phyloP scores from a whole-genome alignment of 2,888 invertebrate genomes.

The Argyresthia albistria region DNA sequence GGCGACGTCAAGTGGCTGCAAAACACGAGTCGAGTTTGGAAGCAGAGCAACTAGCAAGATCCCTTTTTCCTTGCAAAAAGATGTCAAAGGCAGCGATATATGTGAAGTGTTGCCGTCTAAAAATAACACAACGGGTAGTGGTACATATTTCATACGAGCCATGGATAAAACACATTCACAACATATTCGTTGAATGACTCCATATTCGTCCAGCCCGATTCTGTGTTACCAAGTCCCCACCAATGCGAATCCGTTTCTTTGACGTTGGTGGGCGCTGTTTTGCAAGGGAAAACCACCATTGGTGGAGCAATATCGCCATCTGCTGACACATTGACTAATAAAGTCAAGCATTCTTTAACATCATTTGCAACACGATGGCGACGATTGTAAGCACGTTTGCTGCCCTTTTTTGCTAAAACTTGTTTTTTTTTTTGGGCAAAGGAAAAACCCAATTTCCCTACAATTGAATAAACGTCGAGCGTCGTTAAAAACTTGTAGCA shows the following conservation, averaged over 20 bases:
- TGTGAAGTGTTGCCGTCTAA: conserved; percentile 17
- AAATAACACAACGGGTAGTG: conserved; percentile 15
- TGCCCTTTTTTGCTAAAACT: conserved; percentile 13
- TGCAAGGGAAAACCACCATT: too few species aligned
- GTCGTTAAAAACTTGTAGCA: conserved; percentile 9
- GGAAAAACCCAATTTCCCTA: conserved; percentile 14
- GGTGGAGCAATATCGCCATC: too few species aligned
- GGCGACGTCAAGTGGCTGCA: not conserved
- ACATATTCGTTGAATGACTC: conserved; percentile 12
- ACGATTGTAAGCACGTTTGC: conserved; percentile 13
- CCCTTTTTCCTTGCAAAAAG: conserved; percentile 17
- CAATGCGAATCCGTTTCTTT: not conserved
- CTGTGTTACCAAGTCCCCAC: conserved; percentile 7
- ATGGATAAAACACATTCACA: conserved; percentile 9
- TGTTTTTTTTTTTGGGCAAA: conserved; percentile 9
- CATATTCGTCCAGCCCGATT: conserved; percentile 13
- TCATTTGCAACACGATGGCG: conserved; percentile 12
- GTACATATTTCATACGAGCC: conserved; percentile 13
- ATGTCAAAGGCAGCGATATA: conserved; percentile 14
- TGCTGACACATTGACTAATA: too few species aligned
- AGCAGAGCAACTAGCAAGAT: conserved; percentile 8
- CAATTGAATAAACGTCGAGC: conserved; percentile 10
- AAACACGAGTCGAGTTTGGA: not conserved
- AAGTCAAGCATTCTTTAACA: conserved; percentile 8
- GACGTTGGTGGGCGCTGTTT: too few species aligned